Evolutionary conservation across 2,888 invertebrate species (phyloP).

Genomic region (Syritta pipiens): DNA sequence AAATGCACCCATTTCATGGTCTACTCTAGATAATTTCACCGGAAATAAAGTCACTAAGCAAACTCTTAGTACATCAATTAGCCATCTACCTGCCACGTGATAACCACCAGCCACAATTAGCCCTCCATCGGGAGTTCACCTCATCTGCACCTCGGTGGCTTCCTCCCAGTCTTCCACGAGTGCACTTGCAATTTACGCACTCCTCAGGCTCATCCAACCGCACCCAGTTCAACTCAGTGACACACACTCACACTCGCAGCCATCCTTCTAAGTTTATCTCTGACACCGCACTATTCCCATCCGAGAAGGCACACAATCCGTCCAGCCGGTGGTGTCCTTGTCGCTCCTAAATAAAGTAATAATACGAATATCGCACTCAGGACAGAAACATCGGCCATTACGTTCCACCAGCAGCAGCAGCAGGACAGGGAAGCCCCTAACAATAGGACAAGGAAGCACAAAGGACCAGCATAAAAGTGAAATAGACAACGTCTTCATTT

Average conservation of each 20-base stretch:
- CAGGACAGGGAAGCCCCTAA: constrained; percentile 11
- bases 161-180: too few relatives aligned
- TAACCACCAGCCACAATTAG: constrained; percentile 62
- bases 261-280: constrained; percentile 24
- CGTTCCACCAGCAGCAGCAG: constrained; percentile 35
- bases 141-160: neutral
- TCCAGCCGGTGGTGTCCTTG: constrained; percentile 65
- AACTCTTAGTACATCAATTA: constrained; percentile 46
- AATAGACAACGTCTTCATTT: constrained; percentile 69
- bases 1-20: too few relatives aligned
- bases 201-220: constrained; percentile 46
- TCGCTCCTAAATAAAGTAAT: constrained; percentile 68
- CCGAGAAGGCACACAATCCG: constrained; percentile 46
- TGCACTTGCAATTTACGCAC: constrained; percentile 58
- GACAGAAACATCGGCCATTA: constrained; percentile 64
- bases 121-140: constrained; percentile 7
- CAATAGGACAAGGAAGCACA: constrained; percentile 49
- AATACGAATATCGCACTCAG: constrained; percentile 67
- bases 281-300: constrained; percentile 37
- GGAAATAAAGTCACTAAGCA: constrained; percentile 36
- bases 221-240: constrained; percentile 35
- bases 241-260: constrained; percentile 16
- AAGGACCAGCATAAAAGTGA: constrained; percentile 65
- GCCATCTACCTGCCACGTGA: constrained; percentile 51
- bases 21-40: neutral